Evolutionary conservation across 35 echinoderm and acorn worm species (phyloP).

Genomic region (Lytechinus variegatus): DNA sequence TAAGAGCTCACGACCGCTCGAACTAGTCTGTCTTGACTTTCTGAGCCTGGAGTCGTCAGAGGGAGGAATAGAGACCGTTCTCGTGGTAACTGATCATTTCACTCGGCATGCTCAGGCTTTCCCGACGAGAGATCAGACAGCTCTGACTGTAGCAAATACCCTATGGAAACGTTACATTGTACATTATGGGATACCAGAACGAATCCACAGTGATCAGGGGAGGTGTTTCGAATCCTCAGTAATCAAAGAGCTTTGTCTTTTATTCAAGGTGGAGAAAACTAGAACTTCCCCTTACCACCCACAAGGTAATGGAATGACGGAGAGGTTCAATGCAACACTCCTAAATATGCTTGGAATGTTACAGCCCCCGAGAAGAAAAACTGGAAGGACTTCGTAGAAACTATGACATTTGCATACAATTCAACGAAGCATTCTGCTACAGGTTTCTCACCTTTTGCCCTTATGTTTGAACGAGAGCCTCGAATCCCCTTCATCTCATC

Average conservation of each 20-base stretch:
- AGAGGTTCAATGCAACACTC: no score
- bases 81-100: constrained; percentile 80
- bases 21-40: constrained; percentile 49
- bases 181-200: constrained; percentile 56
- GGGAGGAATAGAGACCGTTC: constrained; percentile 63
- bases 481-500: constrained; percentile 57
- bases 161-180: constrained; percentile 51
- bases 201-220: constrained; percentile 62
- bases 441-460: constrained; percentile 64
- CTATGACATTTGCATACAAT: constrained; percentile 71
- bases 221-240: constrained; percentile 44
- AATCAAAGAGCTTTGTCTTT: constrained; percentile 54
- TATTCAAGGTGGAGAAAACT: constrained; percentile 3
- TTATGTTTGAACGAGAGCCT: constrained; percentile 58
- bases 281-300: no score
- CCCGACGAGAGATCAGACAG: constrained; percentile 1
- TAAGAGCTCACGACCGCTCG: background rate
- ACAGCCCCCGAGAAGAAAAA: constrained; percentile 59
- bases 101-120: constrained; percentile 69
- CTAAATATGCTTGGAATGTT: no score
- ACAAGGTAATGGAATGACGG: no score
- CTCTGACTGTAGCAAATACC: constrained; percentile 58
- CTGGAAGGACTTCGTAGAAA: constrained; percentile 57
- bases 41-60: constrained; percentile 58
- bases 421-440: constrained; percentile 64